phyloP scores from a whole-genome alignment of 1,140 invertebrate species.

The Cyclargus thomasi region DNA sequence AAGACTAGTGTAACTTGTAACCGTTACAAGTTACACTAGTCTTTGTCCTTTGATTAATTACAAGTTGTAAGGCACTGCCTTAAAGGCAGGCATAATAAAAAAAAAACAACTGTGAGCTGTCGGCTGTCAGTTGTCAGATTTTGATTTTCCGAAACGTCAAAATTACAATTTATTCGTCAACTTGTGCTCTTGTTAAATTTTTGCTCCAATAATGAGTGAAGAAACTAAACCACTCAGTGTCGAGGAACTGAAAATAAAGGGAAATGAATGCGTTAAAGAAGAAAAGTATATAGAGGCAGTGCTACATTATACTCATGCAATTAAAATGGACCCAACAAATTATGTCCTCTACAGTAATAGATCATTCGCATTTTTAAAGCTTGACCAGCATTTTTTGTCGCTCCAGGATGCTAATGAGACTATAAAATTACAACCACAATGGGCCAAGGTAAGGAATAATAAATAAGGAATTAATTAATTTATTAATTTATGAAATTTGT shows the following conservation, averaged over 20 bases:
- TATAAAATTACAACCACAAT: conserved; percentile 83
- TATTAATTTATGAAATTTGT: too few species aligned
- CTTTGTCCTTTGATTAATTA: too few species aligned
- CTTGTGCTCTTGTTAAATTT: background rate
- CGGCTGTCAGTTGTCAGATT: too few species aligned
- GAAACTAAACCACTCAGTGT: conserved; percentile 31
- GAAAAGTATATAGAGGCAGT: conserved; percentile 85
- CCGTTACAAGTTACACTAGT: too few species aligned
- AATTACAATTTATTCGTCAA: background rate
- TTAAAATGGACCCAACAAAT: conserved; percentile 84
- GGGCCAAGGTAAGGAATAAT: conserved; percentile 86
- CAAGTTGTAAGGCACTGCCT: too few species aligned
- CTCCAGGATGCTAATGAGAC: conserved; percentile 86
- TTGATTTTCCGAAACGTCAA: too few species aligned
- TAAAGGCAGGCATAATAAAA: too few species aligned
- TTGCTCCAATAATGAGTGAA: background rate
- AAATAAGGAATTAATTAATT: too few species aligned
- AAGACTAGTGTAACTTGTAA: too few species aligned
- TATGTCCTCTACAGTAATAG: conserved; percentile 86
- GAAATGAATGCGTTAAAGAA: conserved; percentile 85
- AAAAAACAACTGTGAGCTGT: too few species aligned
- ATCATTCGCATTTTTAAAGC: conserved; percentile 85
- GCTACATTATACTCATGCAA: conserved; percentile 86
- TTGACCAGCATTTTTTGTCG: conserved; percentile 85
- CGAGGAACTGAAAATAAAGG: conserved; percentile 80